phyloP scores from a whole-genome alignment of 2,113 vertebrate species.

The Coptodon bakossiorum region DNA sequence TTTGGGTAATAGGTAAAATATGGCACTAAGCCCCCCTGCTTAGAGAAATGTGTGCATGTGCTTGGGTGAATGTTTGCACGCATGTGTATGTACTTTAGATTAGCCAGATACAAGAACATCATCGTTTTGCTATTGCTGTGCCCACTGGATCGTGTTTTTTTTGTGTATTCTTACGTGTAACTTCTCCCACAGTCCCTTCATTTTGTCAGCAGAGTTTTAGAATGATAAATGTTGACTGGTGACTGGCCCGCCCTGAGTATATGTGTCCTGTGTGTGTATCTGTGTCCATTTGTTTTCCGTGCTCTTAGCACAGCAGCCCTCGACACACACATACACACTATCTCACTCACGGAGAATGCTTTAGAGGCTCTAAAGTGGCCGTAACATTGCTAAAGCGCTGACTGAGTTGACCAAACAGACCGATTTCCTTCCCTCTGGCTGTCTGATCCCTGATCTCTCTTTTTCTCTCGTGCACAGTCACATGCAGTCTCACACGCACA shows the following conservation, averaged over 20 bases:
- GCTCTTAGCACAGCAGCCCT: not conserved
- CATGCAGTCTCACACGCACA: not conserved
- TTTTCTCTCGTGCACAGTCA: not conserved
- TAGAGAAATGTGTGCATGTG: constrained; percentile 25
- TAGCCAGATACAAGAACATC: constrained; percentile 57
- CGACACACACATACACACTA: not conserved
- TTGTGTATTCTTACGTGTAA: constrained; percentile 10
- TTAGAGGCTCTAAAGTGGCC: constrained; percentile 57
- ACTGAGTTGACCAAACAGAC: constrained; percentile 53
- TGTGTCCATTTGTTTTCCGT: not conserved
- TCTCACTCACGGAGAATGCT: constrained; percentile 31
- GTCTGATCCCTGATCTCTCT: constrained; percentile 1
- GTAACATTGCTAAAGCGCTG: constrained; percentile 58
- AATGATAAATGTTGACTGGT: constrained; percentile 57
- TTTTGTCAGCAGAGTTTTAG: constrained; percentile 55
- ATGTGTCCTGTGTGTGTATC: not conserved
- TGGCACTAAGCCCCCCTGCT: constrained; percentile 61
- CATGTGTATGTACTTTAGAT: constrained; percentile 45
- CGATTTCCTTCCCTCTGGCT: constrained; percentile 37
- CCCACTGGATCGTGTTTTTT: not conserved
- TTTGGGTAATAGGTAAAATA: constrained; percentile 79
- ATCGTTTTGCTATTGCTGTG: constrained; percentile 42
- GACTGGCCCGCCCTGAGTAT: constrained; percentile 26
- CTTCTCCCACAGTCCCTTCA: constrained; percentile 41
- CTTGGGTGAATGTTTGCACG: not conserved